phyloP scores from a whole-genome alignment of 2,113 vertebrate species.

The Arothron firmamentum region DNA sequence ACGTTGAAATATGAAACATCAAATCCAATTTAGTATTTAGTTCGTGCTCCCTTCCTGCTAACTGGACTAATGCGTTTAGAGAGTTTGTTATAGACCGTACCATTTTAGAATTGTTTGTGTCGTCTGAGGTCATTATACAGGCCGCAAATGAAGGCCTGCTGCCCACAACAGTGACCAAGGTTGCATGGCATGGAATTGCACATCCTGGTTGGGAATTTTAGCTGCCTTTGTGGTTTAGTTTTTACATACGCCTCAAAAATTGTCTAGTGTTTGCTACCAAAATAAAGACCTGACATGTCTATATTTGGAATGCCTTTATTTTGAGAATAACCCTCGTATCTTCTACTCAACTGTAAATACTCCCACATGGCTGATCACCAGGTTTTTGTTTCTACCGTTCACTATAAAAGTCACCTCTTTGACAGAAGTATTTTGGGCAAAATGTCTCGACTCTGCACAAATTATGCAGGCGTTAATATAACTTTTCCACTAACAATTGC shows the following conservation, averaged over 20 bases:
- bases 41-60: not conserved
- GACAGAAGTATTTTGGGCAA: not conserved
- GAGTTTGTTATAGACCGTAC: not conserved
- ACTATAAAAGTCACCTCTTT: slow-evolving; percentile 7
- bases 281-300: slow-evolving; percentile 33
- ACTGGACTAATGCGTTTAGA: not conserved
- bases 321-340: slow-evolving; percentile 36
- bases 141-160: slow-evolving; percentile 12
- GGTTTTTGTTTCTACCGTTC: slow-evolving; percentile 23
- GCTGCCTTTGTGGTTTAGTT: slow-evolving; percentile 23
- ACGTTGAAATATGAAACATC: not conserved
- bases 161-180: slow-evolving; percentile 11
- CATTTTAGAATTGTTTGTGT: slow-evolving; percentile 5
- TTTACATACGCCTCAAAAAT: slow-evolving; percentile 36
- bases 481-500: not conserved
- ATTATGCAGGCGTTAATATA: too few relatives aligned
- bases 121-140: slow-evolving; percentile 15
- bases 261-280: slow-evolving; percentile 41
- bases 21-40: not conserved
- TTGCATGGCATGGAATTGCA: slow-evolving; percentile 47
- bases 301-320: slow-evolving; percentile 42
- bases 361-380: slow-evolving; percentile 4
- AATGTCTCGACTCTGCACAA: not conserved
- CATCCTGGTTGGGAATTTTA: slow-evolving; percentile 15
- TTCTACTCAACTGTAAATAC: slow-evolving; percentile 14